phyloP scores from a whole-genome alignment of 2,888 invertebrate species.

The Cabera pusaria region DNA sequence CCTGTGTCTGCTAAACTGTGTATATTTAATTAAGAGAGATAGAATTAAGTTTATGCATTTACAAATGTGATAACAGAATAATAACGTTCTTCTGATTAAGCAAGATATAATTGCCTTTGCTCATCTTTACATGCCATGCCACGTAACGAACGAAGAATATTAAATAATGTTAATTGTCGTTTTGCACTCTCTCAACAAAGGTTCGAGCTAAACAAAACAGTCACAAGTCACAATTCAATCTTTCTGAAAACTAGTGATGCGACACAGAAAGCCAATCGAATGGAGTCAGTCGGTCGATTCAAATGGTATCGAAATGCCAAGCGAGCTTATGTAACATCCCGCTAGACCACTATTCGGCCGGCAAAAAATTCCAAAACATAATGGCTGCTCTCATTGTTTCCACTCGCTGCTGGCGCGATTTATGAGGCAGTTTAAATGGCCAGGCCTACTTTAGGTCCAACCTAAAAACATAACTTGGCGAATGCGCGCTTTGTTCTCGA shows the following conservation, averaged over 20 bases:
- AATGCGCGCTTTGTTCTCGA: constrained; percentile 65
- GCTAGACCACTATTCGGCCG: constrained; percentile 51
- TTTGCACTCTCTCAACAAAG: no score
- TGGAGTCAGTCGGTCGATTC: constrained; percentile 43
- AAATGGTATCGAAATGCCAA: constrained; percentile 47
- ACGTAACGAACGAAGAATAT: no score
- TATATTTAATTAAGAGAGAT: constrained; percentile 11
- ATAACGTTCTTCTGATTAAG: no score
- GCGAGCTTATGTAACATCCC: constrained; percentile 56
- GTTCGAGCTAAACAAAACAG: no score
- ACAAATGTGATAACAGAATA: no score
- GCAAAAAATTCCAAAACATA: constrained; percentile 53
- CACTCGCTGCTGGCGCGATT: constrained; percentile 61
- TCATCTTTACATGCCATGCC: no score
- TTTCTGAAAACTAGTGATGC: constrained; percentile 7
- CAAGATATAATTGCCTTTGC: no score
- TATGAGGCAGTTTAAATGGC: constrained; percentile 72
- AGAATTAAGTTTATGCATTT: constrained; percentile 3
- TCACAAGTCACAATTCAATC: no score
- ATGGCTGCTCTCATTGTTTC: constrained; percentile 69
- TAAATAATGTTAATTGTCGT: no score
- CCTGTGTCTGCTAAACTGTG: no score
- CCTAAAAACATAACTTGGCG: constrained; percentile 64
- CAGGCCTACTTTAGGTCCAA: constrained; percentile 57
- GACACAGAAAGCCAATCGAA: constrained; percentile 38